Evolutionary conservation across 2,113 vertebrate genomes (phyloP).

Genomic region (Stegostoma tigrinum): DNA sequence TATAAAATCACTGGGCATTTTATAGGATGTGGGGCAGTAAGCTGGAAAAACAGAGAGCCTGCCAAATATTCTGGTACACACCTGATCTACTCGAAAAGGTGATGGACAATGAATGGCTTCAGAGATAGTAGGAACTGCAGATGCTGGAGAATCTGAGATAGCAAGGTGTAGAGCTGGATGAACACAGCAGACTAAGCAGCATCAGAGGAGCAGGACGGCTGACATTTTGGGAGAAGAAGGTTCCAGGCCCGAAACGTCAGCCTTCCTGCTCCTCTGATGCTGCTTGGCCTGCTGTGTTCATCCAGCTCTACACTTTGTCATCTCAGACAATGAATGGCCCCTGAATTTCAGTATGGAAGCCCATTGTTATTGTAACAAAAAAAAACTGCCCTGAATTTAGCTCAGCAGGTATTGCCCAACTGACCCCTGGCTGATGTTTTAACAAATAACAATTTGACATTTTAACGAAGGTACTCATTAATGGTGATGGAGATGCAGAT

Average conservation of each 20-base stretch:
- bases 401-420: not conserved
- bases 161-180: too few relatives aligned
- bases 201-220: too few relatives aligned
- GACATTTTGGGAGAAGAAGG: too few relatives aligned
- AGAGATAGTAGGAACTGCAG: not conserved
- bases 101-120: too few relatives aligned
- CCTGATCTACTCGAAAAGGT: not conserved
- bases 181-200: too few relatives aligned
- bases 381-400: not conserved
- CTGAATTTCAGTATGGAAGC: not conserved
- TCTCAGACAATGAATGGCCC: too few relatives aligned
- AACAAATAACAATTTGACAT: constrained; percentile 18
- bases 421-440: not conserved
- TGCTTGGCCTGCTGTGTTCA: too few relatives aligned
- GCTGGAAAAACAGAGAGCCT: not conserved
- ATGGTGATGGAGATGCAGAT: not conserved
- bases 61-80: not conserved
- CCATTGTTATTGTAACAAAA: not conserved
- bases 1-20: not conserved
- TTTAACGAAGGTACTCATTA: not conserved
- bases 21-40: not conserved
- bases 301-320: too few relatives aligned
- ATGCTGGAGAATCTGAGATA: too few relatives aligned
- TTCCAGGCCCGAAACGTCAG: too few relatives aligned
- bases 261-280: too few relatives aligned